Evolutionary conservation across 2,888 invertebrate genomes (phyloP), one percentile per base, ranked within the genome.

Genomic region (Polydrusus pterygomalis): DNA sequence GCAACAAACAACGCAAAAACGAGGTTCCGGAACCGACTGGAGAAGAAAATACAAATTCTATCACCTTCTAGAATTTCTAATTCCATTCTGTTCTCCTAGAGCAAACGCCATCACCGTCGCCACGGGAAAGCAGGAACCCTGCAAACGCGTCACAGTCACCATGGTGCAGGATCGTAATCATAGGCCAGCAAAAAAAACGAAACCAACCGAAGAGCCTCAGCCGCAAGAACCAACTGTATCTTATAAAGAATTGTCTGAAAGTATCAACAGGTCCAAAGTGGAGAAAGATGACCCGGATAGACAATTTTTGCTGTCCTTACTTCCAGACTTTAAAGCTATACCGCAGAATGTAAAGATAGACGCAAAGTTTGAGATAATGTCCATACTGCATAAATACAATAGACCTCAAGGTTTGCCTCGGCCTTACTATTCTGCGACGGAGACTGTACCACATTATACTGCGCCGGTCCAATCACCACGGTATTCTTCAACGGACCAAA

Each of bases 271-370:
- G n/a, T 43, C 43, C 13, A 43, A 43, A 43, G 43, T n/a, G 43
- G 43, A 43, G 2, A 43, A 43, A n/a, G 43, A 43, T 43, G 43
- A 43, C n/a, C 43, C 43, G 43, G 43, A 43, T 43, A 43, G n/a
- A 43, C 43, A 43, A 13, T 43, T 43, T 13, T n/a, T 43, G 43
- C 13, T 43, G 13, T 43, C 43, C 43, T 43, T 43, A n/a, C n/a
- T 43, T 1, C 43, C 43, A 43, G 43, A 43, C n/a, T 43, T 43
- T n/a, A 43, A 43, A 43, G 43, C 13, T 1, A 43, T 43, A 43
- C 43, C 43, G 43, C 43, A 43, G 10, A 43, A 43, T 43, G 13
- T 43, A 43, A 43, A 43, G n/a, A 43, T 43, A 13, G 43, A 43
- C n/a, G 43, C 43, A 1, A 43, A 43, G 10, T 43, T 43, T n/a